These are phyloP conservation scores for Agrochola lychnidis DNA, from an alignment of 2,888 invertebrate genomes.

Conservation along the genomic window DNA sequence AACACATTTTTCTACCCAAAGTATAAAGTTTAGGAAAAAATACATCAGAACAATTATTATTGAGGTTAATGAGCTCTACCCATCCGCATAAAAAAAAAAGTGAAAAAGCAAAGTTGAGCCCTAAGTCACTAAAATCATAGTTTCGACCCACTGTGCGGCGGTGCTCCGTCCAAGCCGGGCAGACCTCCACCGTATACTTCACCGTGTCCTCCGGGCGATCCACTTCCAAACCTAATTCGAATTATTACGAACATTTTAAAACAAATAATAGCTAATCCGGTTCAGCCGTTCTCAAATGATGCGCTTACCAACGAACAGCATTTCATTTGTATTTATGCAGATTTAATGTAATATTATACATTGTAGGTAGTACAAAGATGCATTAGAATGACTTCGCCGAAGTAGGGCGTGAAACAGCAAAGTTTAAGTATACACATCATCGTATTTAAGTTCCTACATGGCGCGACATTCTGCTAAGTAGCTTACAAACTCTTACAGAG, in stretches of 20 bases:
- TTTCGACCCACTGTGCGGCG: no score
- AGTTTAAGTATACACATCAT: no score
- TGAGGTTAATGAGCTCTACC: no score
- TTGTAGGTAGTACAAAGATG: neutral
- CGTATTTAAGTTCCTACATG: neutral
- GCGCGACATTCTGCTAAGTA: conserved; percentile 11
- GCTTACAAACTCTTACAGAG: conserved; percentile 22
- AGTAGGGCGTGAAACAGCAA: neutral
- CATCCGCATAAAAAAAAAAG: no score
- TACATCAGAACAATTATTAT: no score
- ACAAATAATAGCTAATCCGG: neutral
- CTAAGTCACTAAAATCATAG: no score
- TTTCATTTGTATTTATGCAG: neutral
- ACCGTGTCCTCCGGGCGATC: no score
- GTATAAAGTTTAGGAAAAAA: no score
- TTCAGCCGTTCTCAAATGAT: neutral
- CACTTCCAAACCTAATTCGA: neutral
- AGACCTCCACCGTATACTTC: no score
- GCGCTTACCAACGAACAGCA: neutral
- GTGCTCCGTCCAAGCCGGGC: no score
- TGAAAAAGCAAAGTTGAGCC: no score
- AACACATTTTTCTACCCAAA: no score
- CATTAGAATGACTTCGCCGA: conserved; percentile 3
- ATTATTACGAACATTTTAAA: neutral
- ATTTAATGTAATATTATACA: neutral